A percentile compares a stretch with the other conserved stretches of the same genome.
These are phyloP conservation scores for Poeciliopsis infans DNA, from an alignment of 2,797 vertebrate species.

Conservation along the genomic window DNA sequence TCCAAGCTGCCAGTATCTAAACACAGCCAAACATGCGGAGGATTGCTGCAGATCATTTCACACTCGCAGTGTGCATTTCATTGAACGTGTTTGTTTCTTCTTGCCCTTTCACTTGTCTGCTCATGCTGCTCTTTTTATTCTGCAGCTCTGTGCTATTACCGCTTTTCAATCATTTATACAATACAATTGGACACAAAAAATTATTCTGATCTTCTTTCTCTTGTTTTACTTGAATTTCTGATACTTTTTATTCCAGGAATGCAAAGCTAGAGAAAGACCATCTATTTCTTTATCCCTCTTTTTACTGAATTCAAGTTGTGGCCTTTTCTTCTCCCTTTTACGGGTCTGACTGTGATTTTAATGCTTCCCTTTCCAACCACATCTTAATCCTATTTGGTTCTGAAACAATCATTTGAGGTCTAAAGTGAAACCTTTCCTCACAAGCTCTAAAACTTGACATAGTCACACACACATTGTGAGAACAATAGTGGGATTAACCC, in stretches of 20 bases:
- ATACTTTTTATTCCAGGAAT: background rate
- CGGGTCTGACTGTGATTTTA: no score
- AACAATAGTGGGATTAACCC: slow-evolving; percentile 37
- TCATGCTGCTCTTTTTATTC: slow-evolving; percentile 8
- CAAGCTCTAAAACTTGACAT: background rate
- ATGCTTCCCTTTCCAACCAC: background rate
- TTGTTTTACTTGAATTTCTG: background rate
- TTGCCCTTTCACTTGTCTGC: slow-evolving; percentile 1
- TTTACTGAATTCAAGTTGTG: background rate
- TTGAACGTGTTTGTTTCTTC: slow-evolving; percentile 9
- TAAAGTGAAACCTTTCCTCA: background rate
- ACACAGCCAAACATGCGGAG: slow-evolving; percentile 46
- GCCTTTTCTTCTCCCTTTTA: background rate
- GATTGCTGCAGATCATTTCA: slow-evolving; percentile 37
- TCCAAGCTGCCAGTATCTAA: slow-evolving; percentile 40
- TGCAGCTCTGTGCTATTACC: background rate
- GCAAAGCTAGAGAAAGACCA: background rate
- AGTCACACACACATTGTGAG: background rate
- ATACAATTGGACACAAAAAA: background rate
- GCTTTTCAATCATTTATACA: slow-evolving; percentile 2
- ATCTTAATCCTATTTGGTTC: background rate
- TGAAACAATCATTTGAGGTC: background rate
- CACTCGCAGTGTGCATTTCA: slow-evolving; percentile 29
- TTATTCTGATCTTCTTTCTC: background rate
- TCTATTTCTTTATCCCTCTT: background rate